These are phyloP conservation scores for Pagetopsis macropterus DNA, from an alignment of 2,797 vertebrate species.

Conservation along the genomic window DNA sequence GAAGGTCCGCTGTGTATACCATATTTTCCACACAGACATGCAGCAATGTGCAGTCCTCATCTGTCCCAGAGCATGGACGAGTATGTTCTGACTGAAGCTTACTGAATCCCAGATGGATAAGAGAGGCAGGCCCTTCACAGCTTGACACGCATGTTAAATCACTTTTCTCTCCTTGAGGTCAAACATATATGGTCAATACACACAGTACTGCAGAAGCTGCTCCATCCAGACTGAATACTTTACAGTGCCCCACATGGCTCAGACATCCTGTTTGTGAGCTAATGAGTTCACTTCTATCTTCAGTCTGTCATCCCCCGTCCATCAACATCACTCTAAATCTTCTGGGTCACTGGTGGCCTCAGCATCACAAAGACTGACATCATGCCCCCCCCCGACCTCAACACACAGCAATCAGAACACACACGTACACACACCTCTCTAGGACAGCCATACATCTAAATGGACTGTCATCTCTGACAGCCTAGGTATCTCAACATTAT, in stretches of 20 bases:
- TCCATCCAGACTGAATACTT: conserved; percentile 7
- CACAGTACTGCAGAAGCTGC: conserved; percentile 6
- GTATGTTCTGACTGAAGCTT: conserved; percentile 65
- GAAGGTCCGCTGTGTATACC: background rate
- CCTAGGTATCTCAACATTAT: conserved; percentile 63
- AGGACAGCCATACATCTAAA: conserved; percentile 43
- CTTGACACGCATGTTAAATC: conserved; percentile 64
- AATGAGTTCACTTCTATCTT: conserved; percentile 38
- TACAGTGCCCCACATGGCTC: conserved; percentile 1
- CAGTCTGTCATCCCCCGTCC: conserved; percentile 41
- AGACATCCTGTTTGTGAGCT: conserved; percentile 31
- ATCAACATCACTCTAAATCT: conserved; percentile 55
- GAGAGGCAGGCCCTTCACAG: conserved; percentile 42
- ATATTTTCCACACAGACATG: conserved; percentile 23
- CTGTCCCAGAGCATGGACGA: conserved; percentile 45
- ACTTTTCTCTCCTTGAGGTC: conserved; percentile 25
- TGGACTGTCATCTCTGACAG: conserved; percentile 56
- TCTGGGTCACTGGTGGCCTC: conserved; percentile 41
- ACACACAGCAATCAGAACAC: conserved; percentile 2
- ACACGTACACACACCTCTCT: conserved; percentile 14
- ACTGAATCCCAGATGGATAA: conserved; percentile 51
- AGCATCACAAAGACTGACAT: conserved; percentile 47
- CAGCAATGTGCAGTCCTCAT: conserved; percentile 26
- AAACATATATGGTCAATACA: conserved; percentile 20
- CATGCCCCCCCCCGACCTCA: conserved; percentile 22